These are phyloP conservation scores for Andrena minutula DNA, from an alignment of 2,888 invertebrate genomes.

Conservation along the genomic window DNA sequence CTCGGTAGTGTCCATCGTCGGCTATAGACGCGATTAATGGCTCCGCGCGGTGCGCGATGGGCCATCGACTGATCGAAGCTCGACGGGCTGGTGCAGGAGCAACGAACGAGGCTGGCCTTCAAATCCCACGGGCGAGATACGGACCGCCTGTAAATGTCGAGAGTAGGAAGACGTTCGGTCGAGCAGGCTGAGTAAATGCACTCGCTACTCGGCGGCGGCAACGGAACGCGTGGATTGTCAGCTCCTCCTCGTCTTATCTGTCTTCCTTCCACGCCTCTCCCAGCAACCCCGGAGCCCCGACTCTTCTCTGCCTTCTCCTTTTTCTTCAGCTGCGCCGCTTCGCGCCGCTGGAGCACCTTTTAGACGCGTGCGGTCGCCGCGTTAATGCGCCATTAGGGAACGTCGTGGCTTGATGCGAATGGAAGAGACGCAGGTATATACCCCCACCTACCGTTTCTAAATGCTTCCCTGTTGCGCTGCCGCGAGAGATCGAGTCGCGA, in stretches of 20 bases:
- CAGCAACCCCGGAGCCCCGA: background rate
- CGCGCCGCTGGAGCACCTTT: conserved; percentile 60
- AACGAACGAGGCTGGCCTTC: conserved; percentile 8
- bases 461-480: conserved; percentile 8
- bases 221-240: conserved; percentile 73
- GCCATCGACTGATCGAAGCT: background rate
- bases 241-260: conserved; percentile 47
- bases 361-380: conserved; percentile 60
- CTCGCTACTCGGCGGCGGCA: conserved; percentile 66
- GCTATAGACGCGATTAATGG: background rate
- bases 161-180: conserved; percentile 32
- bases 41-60: background rate
- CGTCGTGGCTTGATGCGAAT: conserved; percentile 16
- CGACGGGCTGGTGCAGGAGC: background rate
- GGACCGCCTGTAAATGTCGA: conserved; percentile 24
- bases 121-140: conserved; percentile 27
- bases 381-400: conserved; percentile 71
- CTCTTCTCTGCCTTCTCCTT: conserved; percentile 24
- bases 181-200: conserved; percentile 57
- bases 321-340: conserved; percentile 16
- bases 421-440: conserved; percentile 41
- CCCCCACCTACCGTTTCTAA: conserved; percentile 1
- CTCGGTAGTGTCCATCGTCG: background rate
- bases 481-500: background rate
- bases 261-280: conserved; percentile 31